Evolutionary conservation across 1,140 invertebrate genomes (phyloP).

Genomic region (Trichoplusia ni): DNA sequence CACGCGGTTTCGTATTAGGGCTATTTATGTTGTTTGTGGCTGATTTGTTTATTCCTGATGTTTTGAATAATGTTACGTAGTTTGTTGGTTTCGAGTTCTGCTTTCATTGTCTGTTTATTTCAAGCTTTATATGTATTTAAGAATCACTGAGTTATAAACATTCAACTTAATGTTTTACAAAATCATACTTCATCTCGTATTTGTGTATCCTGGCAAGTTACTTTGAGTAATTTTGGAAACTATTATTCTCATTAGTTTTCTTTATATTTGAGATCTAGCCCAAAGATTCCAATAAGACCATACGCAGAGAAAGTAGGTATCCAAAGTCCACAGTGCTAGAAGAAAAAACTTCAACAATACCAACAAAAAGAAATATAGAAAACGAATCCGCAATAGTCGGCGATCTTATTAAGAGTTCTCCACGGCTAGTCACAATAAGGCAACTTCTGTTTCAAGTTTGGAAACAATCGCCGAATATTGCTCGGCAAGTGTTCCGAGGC

Average conservation of each 20-base stretch:
- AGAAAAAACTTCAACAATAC: background rate
- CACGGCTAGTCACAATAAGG: constrained; percentile 12
- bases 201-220: too few species aligned
- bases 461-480: constrained; percentile 33
- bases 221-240: too few species aligned
- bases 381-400: background rate
- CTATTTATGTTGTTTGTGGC: constrained; percentile 27
- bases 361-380: constrained; percentile 13
- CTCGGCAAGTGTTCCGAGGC: constrained; percentile 15
- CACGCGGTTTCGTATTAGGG: constrained; percentile 23
- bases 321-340: too few species aligned
- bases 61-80: background rate
- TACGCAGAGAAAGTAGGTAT: too few species aligned
- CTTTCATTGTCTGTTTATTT: too few species aligned
- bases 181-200: too few species aligned
- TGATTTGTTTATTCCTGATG: constrained; percentile 1
- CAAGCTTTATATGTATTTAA: too few species aligned
- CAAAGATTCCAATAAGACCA: too few species aligned
- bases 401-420: constrained; percentile 27
- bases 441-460: constrained; percentile 28
- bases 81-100: background rate
- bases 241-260: too few species aligned
- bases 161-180: too few species aligned
- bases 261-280: too few species aligned
- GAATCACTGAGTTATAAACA: too few species aligned